These are phyloP conservation scores for Oncopodura yosiiana DNA, from an alignment of 1,140 invertebrate species.

Conservation along the genomic window DNA sequence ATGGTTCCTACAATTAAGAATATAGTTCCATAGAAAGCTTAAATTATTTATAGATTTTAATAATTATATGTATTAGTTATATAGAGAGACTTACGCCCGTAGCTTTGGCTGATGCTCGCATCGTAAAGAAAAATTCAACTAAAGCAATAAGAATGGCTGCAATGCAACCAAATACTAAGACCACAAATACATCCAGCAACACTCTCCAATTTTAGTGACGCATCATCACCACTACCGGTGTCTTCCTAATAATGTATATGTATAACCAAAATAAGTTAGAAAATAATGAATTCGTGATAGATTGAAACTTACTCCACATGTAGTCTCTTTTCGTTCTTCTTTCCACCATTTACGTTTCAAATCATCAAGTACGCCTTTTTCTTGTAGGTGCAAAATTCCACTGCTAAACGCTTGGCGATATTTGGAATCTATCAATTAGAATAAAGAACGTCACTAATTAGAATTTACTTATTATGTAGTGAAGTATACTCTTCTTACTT, in stretches of 20 bases:
- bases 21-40: background rate
- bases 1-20: slow-evolving; percentile 15
- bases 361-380: slow-evolving; percentile 80
- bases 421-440: slow-evolving; percentile 57
- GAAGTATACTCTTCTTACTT: slow-evolving; percentile 50
- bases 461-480: background rate
- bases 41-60: background rate
- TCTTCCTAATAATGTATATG: slow-evolving; percentile 2
- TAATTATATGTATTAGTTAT: slow-evolving; percentile 10
- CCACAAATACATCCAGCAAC: slow-evolving; percentile 86
- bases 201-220: slow-evolving; percentile 56
- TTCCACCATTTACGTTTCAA: slow-evolving; percentile 95
- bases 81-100: slow-evolving; percentile 56
- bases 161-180: slow-evolving; percentile 59
- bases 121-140: slow-evolving; percentile 72
- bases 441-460: background rate
- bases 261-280: background rate
- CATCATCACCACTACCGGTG: slow-evolving; percentile 34
- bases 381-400: slow-evolving; percentile 82
- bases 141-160: slow-evolving; percentile 56
- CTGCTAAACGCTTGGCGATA: slow-evolving; percentile 76
- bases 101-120: slow-evolving; percentile 61
- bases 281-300: background rate
- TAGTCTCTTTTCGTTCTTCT: slow-evolving; percentile 71
- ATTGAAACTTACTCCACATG: slow-evolving; percentile 56